Conservation (phyloP, 2,888 invertebrate genomes). For the Geophilus truncorum region DNA sequence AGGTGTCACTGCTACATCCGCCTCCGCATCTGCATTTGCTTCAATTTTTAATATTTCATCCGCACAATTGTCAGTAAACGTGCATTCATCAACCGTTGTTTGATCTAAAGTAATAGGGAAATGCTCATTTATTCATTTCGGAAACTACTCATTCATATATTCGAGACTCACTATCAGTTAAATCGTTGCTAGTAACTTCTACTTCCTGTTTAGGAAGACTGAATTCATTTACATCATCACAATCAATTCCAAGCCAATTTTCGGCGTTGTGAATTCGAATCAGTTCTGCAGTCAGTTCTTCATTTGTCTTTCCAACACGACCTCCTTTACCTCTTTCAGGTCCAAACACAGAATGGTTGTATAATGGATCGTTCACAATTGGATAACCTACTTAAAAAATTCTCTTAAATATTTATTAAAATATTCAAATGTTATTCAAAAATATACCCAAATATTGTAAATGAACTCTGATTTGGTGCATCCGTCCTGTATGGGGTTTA, state of each 20-base stretch:
- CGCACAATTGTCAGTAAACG: no score
- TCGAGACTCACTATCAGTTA: conserved; percentile 13
- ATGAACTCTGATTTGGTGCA: conserved; percentile 98
- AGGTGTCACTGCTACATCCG: no score
- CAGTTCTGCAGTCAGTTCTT: conserved; percentile 78
- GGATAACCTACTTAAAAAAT: conserved; percentile 68
- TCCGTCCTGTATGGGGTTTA: conserved; percentile 88
- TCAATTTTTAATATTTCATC: no score
- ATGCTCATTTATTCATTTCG: conserved; percentile 29
- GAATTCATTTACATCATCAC: conserved; percentile 53
- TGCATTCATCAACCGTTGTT: neutral
- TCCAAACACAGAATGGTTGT: conserved; percentile 94
- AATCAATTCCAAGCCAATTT: conserved; percentile 88
- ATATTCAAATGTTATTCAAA: neutral
- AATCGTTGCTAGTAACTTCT: neutral
- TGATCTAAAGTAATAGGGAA: no score
- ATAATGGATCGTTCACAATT: conserved; percentile 93
- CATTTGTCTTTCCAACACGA: conserved; percentile 78
- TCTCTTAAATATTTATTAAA: neutral
- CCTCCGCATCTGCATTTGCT: no score
- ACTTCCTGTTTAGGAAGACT: neutral
- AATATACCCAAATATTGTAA: conserved; percentile 84
- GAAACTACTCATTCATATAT: conserved; percentile 37
- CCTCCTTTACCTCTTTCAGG: conserved; percentile 85
- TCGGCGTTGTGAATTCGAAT: conserved; percentile 90